A percentile compares a stretch with the other conserved stretches of the same genome.
Conservation (phyloP, 2,113 vertebrate species). For the Chlorodrepanis virens region DNA sequence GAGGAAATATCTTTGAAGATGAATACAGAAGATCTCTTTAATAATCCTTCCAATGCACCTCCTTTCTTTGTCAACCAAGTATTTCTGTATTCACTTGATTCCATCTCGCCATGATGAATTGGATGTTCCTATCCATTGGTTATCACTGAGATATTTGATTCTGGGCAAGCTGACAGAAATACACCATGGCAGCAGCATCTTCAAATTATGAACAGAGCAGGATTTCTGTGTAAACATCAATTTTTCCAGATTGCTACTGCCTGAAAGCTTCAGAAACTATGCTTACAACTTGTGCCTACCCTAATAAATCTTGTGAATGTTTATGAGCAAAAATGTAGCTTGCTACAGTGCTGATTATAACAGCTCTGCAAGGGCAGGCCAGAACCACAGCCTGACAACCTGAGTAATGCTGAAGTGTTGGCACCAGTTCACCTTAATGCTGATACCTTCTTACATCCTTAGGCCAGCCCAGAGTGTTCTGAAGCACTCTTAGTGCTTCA, state of each 20-base stretch:
- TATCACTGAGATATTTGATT: constrained; percentile 66
- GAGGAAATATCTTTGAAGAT: neutral
- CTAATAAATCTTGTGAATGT: constrained; percentile 44
- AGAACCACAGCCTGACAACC: neutral
- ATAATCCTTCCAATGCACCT: neutral
- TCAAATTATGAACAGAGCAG: constrained; percentile 31
- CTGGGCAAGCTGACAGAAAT: constrained; percentile 55
- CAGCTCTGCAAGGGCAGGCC: neutral
- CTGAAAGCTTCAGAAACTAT: constrained; percentile 55
- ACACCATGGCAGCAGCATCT: constrained; percentile 59
- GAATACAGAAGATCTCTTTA: neutral
- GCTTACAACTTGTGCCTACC: neutral
- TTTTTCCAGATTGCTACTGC: constrained; percentile 71
- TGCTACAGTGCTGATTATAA: neutral
- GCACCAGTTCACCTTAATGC: neutral
- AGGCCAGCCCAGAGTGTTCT: neutral
- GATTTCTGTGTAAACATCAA: constrained; percentile 65
- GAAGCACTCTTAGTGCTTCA: neutral
- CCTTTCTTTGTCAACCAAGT: neutral
- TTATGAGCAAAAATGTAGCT: constrained; percentile 14
- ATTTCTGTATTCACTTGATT: constrained; percentile 51
- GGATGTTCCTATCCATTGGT: constrained; percentile 6
- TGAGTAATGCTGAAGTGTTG: neutral
- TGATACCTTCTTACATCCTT: neutral
- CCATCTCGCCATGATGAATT: constrained; percentile 41